A percentile compares a stretch with the other conserved stretches of the same genome.
phyloP scores from a whole-genome alignment of 2,113 vertebrate genomes.

The Ageneiosus marmoratus region DNA sequence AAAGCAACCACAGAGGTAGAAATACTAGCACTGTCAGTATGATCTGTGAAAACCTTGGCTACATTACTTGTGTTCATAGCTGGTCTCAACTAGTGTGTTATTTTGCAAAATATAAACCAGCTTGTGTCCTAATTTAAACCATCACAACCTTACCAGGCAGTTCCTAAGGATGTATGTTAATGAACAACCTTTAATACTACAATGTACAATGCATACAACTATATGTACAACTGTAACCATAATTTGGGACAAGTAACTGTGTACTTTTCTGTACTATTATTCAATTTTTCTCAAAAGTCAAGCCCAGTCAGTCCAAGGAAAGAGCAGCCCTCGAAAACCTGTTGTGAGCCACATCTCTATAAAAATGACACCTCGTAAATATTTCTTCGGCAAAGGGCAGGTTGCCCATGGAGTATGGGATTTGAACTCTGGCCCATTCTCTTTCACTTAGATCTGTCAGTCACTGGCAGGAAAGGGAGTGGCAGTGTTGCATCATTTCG shows the following conservation, averaged over 20 bases:
- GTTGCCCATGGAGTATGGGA: slow-evolving; percentile 53
- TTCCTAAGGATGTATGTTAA: background rate
- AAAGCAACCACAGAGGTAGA: background rate
- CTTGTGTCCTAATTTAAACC: background rate
- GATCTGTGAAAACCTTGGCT: too few relatives aligned
- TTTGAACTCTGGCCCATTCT: slow-evolving; percentile 69
- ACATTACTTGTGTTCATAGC: background rate
- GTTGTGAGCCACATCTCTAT: slow-evolving; percentile 75
- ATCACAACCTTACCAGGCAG: background rate
- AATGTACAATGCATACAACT: background rate
- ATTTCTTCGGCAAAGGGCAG: slow-evolving; percentile 54
- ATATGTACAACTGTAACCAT: background rate
- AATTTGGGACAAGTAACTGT: background rate
- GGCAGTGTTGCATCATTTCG: background rate
- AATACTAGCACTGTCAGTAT: background rate
- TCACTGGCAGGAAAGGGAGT: background rate
- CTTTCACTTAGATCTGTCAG: slow-evolving; percentile 59
- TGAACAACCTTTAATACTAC: background rate
- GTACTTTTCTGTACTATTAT: slow-evolving; percentile 44
- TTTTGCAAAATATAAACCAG: too few relatives aligned
- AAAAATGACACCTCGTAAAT: slow-evolving; percentile 81
- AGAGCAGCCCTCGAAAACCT: slow-evolving; percentile 73
- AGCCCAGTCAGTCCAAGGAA: slow-evolving; percentile 67
- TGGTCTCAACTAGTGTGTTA: too few relatives aligned
- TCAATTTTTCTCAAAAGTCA: slow-evolving; percentile 63